A percentile compares a stretch with the other conserved stretches of the same genome.
Evolutionary conservation across 2,797 vertebrate genomes (phyloP).

Genomic region (Anomalospiza imberbis): DNA sequence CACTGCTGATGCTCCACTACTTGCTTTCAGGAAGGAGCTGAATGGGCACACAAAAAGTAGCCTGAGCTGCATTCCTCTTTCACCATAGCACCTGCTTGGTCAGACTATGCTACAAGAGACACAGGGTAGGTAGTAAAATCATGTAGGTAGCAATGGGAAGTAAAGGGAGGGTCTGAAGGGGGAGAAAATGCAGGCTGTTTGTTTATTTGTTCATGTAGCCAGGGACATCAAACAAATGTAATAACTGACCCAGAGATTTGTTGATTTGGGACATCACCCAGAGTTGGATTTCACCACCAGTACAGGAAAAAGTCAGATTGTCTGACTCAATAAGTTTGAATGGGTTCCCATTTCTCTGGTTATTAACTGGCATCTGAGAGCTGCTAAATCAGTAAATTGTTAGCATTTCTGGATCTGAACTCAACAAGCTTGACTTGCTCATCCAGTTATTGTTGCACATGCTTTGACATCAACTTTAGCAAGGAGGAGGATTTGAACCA

Average conservation of each 20-base stretch:
- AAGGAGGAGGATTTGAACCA: slow-evolving; percentile 51
- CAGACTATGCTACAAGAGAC: neutral
- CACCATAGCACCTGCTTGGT: neutral
- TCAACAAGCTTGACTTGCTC: slow-evolving; percentile 46
- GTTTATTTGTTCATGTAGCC: neutral
- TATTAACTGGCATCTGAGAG: neutral
- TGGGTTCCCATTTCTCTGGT: neutral
- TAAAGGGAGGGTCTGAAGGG: neutral
- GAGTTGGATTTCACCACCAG: neutral
- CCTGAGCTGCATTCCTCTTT: neutral
- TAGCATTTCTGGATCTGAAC: slow-evolving; percentile 22
- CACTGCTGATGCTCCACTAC: neutral
- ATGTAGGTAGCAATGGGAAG: neutral
- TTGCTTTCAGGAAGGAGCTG: neutral
- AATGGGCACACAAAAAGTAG: neutral
- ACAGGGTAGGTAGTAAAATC: neutral
- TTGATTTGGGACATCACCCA: neutral
- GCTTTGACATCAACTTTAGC: slow-evolving; percentile 19
- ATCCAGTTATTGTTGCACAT: slow-evolving; percentile 25
- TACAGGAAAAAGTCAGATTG: neutral
- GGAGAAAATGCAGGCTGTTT: neutral
- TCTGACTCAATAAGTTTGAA: neutral
- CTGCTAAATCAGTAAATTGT: slow-evolving; percentile 38
- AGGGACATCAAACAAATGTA: neutral
- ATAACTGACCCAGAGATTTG: neutral